A percentile compares a stretch with the other conserved stretches of the same genome.
Conservation (phyloP, 2,797 vertebrate genomes). For the Myotis pilosus region DNA sequence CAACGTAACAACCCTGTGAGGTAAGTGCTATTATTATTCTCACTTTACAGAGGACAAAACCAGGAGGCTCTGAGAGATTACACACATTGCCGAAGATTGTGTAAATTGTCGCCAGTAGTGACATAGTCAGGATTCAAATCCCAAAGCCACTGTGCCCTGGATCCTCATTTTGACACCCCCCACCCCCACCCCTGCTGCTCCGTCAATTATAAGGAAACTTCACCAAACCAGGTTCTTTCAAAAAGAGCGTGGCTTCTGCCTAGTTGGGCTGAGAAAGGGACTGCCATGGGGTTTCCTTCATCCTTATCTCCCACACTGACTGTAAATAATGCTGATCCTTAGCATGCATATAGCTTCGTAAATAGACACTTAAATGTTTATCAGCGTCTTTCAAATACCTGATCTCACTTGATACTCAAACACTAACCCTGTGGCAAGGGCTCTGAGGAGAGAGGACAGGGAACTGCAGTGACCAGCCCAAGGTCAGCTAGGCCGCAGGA, state of each 20-base stretch:
- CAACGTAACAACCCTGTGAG: conserved; percentile 36
- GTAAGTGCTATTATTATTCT: conserved; percentile 34
- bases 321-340: conserved; percentile 26
- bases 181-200: neutral
- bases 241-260: conserved; percentile 1
- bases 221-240: neutral
- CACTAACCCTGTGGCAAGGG: neutral
- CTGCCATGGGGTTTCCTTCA: neutral
- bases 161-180: neutral
- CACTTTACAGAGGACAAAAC: conserved; percentile 19
- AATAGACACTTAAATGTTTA: conserved; percentile 9
- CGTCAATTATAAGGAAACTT: neutral
- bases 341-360: neutral
- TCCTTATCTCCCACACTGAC: neutral
- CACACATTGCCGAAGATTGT: conserved; percentile 7
- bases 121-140: neutral
- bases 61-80: neutral
- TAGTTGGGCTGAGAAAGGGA: neutral
- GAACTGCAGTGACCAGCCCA: neutral
- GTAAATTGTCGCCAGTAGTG: neutral
- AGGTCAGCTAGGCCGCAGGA: neutral
- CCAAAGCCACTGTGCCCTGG: neutral
- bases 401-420: conserved; percentile 21
- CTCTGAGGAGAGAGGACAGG: neutral
- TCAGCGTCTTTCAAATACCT: conserved; percentile 27